A percentile compares a stretch with the other conserved stretches of the same genome.
Conservation (phyloP, 2,113 vertebrate species). For the Macrotus californicus region DNA sequence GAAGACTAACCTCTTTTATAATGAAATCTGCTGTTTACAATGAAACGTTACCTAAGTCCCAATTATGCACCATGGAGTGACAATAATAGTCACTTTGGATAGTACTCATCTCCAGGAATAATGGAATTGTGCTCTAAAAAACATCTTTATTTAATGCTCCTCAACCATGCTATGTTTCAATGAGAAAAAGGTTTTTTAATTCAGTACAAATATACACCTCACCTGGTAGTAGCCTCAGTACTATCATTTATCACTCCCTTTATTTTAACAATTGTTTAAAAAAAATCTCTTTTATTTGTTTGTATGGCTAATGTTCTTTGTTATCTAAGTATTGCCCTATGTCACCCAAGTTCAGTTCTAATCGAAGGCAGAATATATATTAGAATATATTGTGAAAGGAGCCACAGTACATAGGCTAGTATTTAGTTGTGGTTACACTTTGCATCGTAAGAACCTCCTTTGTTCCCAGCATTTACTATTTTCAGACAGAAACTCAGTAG, state of each 20-base stretch:
- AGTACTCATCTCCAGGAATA: slow-evolving; percentile 35
- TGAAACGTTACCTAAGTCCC: slow-evolving; percentile 19
- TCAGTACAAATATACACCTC: neutral
- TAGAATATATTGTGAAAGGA: neutral
- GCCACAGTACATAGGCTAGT: neutral
- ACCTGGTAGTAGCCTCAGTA: neutral
- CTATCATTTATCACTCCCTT: neutral
- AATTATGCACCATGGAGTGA: neutral
- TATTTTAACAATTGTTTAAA: neutral
- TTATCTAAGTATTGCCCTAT: neutral
- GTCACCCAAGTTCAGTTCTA: neutral
- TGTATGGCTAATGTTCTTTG: neutral
- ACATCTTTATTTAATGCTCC: neutral
- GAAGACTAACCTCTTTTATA: slow-evolving; percentile 14
- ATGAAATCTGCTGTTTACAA: slow-evolving; percentile 29
- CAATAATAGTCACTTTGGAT: neutral
- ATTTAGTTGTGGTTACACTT: slow-evolving; percentile 3
- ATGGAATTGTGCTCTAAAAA: slow-evolving; percentile 28
- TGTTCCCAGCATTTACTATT: slow-evolving; percentile 44
- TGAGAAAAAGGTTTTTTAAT: slow-evolving; percentile 5
- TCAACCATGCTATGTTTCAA: neutral
- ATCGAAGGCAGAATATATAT: neutral
- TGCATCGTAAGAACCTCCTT: neutral
- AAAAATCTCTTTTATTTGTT: slow-evolving; percentile 7
- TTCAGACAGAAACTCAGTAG: slow-evolving; percentile 32